Evolutionary conservation across 37 sponge, comb jelly and placozoan species (phyloP).

Genomic region (Beroe ovata): DNA sequence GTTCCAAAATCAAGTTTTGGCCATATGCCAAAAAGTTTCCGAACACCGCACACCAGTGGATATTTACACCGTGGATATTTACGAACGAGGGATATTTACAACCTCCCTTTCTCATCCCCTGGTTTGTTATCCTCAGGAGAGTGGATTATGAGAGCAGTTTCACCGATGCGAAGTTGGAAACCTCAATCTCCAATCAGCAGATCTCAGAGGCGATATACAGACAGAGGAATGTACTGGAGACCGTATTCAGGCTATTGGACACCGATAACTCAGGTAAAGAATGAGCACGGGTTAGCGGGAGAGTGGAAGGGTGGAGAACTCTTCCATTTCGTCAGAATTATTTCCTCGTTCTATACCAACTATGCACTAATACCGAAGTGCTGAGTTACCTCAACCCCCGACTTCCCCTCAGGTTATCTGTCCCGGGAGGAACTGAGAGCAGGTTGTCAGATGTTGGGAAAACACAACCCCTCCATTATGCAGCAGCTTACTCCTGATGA

Average conservation of each 20-base stretch:
- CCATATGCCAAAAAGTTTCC: background rate
- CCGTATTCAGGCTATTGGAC: conserved; percentile 57
- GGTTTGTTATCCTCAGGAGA: conserved; percentile 26
- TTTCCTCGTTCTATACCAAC: too few relatives aligned
- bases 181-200: background rate
- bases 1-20: background rate
- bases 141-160: conserved; percentile 35
- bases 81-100: too few relatives aligned
- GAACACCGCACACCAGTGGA: background rate
- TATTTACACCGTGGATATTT: too few relatives aligned
- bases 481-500: conserved; percentile 43
- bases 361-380: too few relatives aligned
- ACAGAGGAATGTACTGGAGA: conserved; percentile 51
- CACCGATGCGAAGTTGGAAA: conserved; percentile 8
- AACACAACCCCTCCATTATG: conserved; percentile 1
- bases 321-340: too few relatives aligned
- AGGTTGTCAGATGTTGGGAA: conserved; percentile 19
- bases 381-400: too few relatives aligned
- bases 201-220: conserved; percentile 48
- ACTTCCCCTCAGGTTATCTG: background rate
- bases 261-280: conserved; percentile 68
- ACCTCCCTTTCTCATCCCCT: too few relatives aligned
- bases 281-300: too few relatives aligned
- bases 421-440: conserved; percentile 35
- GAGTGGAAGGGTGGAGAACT: too few relatives aligned